Base-by-base conservation (phyloP, 2,888 invertebrate genomes). In the Parelbella ahira region DNA sequence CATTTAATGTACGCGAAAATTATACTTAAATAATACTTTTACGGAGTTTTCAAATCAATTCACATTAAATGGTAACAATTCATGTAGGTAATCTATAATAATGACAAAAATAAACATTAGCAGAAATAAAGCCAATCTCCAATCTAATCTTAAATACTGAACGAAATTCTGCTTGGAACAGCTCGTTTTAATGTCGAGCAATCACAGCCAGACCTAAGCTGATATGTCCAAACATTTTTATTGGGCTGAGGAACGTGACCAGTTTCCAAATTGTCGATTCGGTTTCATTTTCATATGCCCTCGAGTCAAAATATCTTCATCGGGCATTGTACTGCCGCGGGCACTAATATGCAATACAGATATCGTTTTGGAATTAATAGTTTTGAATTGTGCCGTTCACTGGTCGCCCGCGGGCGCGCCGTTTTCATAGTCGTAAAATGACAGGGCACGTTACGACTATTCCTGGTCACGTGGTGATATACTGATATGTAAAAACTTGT, bases 211-310 rank as follows among this genome's bases (percentile, higher is more conserved):
- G 29, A 24, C 43, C 27, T 20, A 18, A 24, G 10, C 27, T 38
- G 10, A 28, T 38, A 24, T 18, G 11, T 47, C 44, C 43, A 38
- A 45, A 39, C 23, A 18, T 25, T 27, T 44, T 49, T 52, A 41
- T 33, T 41, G 25, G 41, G 13, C 20, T 33, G 41, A 12, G 33
- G 13, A 33, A 41, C 41, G 41, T 41, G 41, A 41, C 33, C 41
- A 25, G 41, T 27, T 33, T 41, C 5, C 27, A 1, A 13, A 41
- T 25, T 32, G 39, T 39, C 32, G 19, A 13, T 32, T 41, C 27
- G 41, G 20, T 41, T 41, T 41, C 41, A 33, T 41, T 41, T 20
- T 33, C 33, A 33, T 32, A 32, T 27, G 25, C 25, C 41, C 27
- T 27, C 33, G n/a, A 10, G 33, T 12, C 24, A 39, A 32, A 24